Conservation (phyloP, 2,888 invertebrate genomes). For the Acleris emargana region DNA sequence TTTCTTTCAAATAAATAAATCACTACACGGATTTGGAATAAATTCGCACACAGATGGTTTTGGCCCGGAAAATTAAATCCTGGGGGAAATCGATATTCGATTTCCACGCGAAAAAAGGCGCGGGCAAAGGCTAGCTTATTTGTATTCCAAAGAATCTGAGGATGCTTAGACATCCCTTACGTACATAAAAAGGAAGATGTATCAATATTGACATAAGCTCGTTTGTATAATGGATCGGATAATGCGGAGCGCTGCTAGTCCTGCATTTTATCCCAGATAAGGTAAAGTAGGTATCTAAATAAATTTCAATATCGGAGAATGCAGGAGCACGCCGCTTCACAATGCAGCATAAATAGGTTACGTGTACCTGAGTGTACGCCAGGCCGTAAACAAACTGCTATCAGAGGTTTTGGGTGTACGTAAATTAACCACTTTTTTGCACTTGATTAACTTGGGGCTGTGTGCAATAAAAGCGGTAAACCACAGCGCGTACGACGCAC, state of each 20-base stretch:
- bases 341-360: slow-evolving; percentile 32
- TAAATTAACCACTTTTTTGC: too few species aligned
- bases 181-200: slow-evolving; percentile 1
- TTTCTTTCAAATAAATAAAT: too few species aligned
- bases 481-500: too few species aligned
- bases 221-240: slow-evolving; percentile 23
- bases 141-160: neutral
- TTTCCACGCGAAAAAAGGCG: too few species aligned
- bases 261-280: slow-evolving; percentile 25
- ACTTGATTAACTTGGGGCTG: too few species aligned
- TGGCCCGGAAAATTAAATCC: too few species aligned
- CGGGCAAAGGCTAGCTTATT: too few species aligned
- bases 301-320: slow-evolving; percentile 24
- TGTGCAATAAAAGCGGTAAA: too few species aligned
- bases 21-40: too few species aligned
- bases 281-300: slow-evolving; percentile 20
- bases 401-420: neutral
- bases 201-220: slow-evolving; percentile 18
- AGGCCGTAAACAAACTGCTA: neutral
- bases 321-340: slow-evolving; percentile 21
- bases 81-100: too few species aligned
- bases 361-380: slow-evolving; percentile 6
- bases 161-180: neutral
- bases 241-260: slow-evolving; percentile 1
- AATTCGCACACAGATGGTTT: too few species aligned